phyloP scores from a whole-genome alignment of 2,797 vertebrate species.

The Linurgus olivaceus region DNA sequence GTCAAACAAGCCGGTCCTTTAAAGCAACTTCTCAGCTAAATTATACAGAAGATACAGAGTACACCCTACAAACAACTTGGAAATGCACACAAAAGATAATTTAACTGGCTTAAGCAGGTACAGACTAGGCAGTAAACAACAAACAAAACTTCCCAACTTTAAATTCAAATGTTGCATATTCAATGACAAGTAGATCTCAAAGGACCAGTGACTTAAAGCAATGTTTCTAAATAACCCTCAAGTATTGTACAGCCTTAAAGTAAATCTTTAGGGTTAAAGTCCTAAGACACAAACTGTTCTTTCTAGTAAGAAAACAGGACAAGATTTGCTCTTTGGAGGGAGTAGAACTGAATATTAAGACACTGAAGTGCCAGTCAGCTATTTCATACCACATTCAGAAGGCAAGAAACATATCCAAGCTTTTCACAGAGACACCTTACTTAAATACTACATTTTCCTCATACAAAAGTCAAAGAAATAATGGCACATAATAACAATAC shows the following conservation, averaged over 20 bases:
- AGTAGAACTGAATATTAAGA: background rate
- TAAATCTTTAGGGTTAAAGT: background rate
- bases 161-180: background rate
- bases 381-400: background rate
- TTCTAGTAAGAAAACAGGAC: background rate
- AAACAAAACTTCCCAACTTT: accelerated
- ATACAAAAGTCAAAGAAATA: background rate
- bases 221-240: background rate
- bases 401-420: background rate
- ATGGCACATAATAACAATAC: background rate
- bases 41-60: background rate
- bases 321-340: background rate
- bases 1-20: background rate
- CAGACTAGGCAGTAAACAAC: background rate
- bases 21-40: background rate
- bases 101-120: background rate
- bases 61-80: background rate
- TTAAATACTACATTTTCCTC: background rate
- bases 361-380: background rate
- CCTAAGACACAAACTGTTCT: background rate
- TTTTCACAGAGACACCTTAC: background rate
- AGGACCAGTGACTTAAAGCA: background rate
- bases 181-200: background rate
- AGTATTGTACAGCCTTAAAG: background rate
- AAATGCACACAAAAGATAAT: background rate